Percentiles rank a stretch among this genome's conserved stretches.
phyloP scores from a whole-genome alignment of 2,888 invertebrate species.

The Frankliniella fusca region DNA sequence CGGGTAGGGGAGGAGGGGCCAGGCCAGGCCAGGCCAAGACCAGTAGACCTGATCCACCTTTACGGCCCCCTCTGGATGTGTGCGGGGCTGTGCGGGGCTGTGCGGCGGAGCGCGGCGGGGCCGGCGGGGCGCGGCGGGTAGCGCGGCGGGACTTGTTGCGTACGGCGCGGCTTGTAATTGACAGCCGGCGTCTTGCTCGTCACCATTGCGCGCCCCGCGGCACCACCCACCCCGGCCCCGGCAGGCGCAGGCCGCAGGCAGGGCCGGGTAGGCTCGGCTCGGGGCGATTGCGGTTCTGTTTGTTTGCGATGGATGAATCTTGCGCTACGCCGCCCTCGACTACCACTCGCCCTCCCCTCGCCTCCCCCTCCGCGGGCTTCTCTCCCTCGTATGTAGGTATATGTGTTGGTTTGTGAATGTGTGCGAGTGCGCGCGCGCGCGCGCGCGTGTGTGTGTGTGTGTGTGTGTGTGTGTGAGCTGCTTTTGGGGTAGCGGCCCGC shows the following conservation, averaged over 20 bases:
- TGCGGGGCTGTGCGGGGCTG: background rate
- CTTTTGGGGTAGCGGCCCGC: background rate
- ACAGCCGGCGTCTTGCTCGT: slow-evolving; percentile 12
- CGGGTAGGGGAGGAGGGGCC: background rate
- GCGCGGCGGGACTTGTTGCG: slow-evolving; percentile 10
- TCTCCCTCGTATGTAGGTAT: too few relatives aligned
- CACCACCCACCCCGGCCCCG: too few relatives aligned
- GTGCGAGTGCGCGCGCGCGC: background rate
- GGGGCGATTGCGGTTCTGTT: background rate
- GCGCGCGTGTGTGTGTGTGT: background rate
- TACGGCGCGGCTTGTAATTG: slow-evolving; percentile 7
- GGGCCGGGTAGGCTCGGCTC: background rate
- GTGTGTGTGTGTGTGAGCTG: background rate
- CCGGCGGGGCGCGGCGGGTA: background rate
- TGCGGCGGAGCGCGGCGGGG: background rate
- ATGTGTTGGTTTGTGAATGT: too few relatives aligned
- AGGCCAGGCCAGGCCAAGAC: background rate
- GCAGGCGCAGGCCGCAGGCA: background rate
- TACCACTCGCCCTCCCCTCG: background rate
- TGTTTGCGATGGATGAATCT: slow-evolving; percentile 19
- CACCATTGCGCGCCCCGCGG: background rate
- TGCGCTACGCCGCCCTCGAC: slow-evolving; percentile 13
- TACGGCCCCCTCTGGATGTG: background rate
- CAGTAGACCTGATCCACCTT: background rate
- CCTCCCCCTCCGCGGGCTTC: background rate